Evolutionary conservation across 2,888 invertebrate genomes (phyloP).

Genomic region (Tetragonula carbonaria): DNA sequence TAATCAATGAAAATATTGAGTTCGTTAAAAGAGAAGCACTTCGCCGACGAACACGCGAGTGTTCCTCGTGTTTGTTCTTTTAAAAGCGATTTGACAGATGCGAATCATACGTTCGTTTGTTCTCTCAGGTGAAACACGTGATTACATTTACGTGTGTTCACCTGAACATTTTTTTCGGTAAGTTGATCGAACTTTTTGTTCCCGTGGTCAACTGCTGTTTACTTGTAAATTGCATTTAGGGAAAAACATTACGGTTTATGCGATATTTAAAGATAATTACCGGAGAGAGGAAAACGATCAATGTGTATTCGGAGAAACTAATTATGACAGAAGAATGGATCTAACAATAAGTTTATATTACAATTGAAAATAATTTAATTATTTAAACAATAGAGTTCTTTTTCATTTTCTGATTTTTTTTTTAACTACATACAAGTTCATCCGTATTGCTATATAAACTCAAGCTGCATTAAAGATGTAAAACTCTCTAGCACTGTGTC

Average conservation of each 20-base stretch:
- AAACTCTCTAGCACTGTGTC: not conserved
- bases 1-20: constrained; percentile 75
- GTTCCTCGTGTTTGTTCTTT: not conserved
- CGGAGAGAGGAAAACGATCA: not conserved
- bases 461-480: not conserved
- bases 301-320: not conserved
- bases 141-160: not conserved
- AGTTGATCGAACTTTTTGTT: not conserved
- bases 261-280: not conserved
- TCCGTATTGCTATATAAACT: not conserved
- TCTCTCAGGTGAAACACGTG: not conserved
- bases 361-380: not conserved
- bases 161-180: not conserved
- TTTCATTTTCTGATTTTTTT: too few species aligned
- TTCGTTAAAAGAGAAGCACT: constrained; percentile 67
- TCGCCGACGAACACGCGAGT: not conserved
- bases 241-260: not conserved
- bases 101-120: not conserved
- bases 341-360: not conserved
- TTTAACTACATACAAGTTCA: too few species aligned
- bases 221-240: not conserved
- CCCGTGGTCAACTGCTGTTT: not conserved
- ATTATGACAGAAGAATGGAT: not conserved
- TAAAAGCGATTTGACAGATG: not conserved
- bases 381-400: too few species aligned